A percentile compares a stretch with the other conserved stretches of the same genome.
Evolutionary conservation across 1,140 invertebrate species (phyloP).

Genomic region (Zaprionus ghesquierei): DNA sequence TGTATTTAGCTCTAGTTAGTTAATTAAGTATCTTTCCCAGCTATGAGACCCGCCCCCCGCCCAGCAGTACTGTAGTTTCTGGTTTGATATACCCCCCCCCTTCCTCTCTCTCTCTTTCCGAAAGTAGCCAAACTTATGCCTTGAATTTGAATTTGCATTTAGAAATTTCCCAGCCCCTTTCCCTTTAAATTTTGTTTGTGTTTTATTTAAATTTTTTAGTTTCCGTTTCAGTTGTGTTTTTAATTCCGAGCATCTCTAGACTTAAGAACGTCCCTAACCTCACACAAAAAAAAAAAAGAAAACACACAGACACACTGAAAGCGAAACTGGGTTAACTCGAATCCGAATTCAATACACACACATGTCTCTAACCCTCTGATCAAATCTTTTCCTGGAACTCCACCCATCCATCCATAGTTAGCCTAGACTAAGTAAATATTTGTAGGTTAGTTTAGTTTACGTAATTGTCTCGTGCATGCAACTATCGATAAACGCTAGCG

Average conservation of each 20-base stretch:
- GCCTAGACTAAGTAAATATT: not conserved
- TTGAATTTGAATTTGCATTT: constrained; percentile 19
- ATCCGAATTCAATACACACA: not conserved
- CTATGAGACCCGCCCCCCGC: not conserved
- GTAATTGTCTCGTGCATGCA: constrained; percentile 1
- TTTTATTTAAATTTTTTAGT: constrained; percentile 30
- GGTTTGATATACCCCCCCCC: constrained; percentile 15
- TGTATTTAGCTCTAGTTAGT: constrained; percentile 35
- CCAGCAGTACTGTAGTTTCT: constrained; percentile 26
- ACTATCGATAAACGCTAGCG: not conserved
- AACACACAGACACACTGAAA: not conserved
- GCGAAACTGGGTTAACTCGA: constrained; percentile 3
- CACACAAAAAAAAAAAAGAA: constrained; percentile 18
- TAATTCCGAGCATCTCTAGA: constrained; percentile 38
- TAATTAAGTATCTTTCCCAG: constrained; percentile 25
- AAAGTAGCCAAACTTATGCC: constrained; percentile 17
- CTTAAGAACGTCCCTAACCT: constrained; percentile 39
- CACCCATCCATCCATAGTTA: not conserved
- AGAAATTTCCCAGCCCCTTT: not conserved
- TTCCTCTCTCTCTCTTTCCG: not conserved
- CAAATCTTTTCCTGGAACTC: not conserved
- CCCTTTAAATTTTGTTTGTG: constrained; percentile 7
- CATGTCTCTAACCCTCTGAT: not conserved
- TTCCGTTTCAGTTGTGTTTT: constrained; percentile 38
- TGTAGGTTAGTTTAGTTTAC: not conserved